Base-by-base conservation (phyloP, 2,888 invertebrate genomes). In the Apamea epomidion region DNA sequence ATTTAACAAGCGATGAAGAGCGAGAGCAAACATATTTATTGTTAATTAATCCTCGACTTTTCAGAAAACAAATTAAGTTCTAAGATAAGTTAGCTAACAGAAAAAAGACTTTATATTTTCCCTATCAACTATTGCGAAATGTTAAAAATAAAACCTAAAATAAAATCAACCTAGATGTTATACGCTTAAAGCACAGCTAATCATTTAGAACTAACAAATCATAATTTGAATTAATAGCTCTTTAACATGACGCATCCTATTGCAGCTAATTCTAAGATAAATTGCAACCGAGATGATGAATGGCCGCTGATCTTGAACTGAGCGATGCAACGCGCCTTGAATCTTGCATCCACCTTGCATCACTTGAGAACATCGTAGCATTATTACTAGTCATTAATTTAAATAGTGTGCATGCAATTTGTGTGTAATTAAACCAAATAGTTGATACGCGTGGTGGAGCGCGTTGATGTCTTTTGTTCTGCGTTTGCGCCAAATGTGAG, bases 401-500 rank as follows among this genome's bases (percentile, higher is more conserved):
- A 74, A 84, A 79, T 84, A 74, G 81, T 75, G 25, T 77, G 70
- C 54, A 76, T 74, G 65, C 60, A 76, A 83, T 74, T 70, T 74
- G 69, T 60, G n/a, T 45, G 67, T 29, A 51, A 71, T 54, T 84
- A 58, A 42, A 77, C 16, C 48, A 51, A 70, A 42, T 65, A 21
- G n/a, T 45, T 48, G 76, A n/a, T 68, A 62, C 54, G 48, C 58
- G 14, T 75, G 14, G 5, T 6, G 8, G 18, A 81, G 78, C 84
- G 87, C 91, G 91, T 91, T 91, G 85, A 91, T 85, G 86, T 91
- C 91, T 92, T 90, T 91, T 85, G 83, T 84, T 86, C 76, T 18
- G 58, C 21, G 45, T 29, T 62, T 68, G 37, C 21, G 16, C 18
- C 0, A 14, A 48, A 69, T 25, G 3, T 8, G 14, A 21, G 16